Evolutionary conservation across 37 sponge, comb jelly and placozoan genomes (phyloP).

Genomic region (Haliclona indistincta): DNA sequence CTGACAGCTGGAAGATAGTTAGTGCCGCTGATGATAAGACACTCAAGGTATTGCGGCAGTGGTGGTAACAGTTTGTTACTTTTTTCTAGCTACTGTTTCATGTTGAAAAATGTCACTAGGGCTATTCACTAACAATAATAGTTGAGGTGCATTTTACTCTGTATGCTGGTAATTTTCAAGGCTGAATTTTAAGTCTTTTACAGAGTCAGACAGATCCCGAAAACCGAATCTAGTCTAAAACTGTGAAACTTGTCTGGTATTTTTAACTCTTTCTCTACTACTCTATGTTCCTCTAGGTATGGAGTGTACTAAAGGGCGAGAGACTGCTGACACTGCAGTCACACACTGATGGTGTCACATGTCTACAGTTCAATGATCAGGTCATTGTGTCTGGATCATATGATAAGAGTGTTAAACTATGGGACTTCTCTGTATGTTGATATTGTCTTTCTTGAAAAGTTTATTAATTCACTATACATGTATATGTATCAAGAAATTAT

Average conservation of each 20-base stretch:
- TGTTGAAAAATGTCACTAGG: too few relatives aligned
- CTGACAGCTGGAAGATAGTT: slow-evolving; percentile 95
- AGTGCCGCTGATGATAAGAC: slow-evolving; percentile 99
- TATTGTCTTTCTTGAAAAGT: too few relatives aligned
- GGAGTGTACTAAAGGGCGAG: slow-evolving; percentile 87
- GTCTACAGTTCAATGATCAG: slow-evolving; percentile 96
- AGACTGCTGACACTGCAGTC: slow-evolving; percentile 89
- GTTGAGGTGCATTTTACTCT: too few relatives aligned
- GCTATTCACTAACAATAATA: too few relatives aligned
- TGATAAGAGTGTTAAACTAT: slow-evolving; percentile 95
- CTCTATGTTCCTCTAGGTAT: slow-evolving; percentile 64
- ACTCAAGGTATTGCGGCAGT: slow-evolving; percentile 73
- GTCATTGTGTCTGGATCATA: slow-evolving; percentile 98
- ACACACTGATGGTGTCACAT: slow-evolving; percentile 99
- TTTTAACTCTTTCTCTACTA: not conserved
- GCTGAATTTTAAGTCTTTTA: too few relatives aligned
- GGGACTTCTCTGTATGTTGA: slow-evolving; percentile 95
- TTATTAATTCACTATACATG: too few relatives aligned
- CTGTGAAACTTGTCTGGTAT: not conserved
- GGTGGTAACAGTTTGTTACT: too few relatives aligned
- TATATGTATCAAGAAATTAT: too few relatives aligned
- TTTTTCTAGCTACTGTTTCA: too few relatives aligned
- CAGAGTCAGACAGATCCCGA: too few relatives aligned
- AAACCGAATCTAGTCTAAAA: not conserved
- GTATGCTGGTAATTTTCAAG: too few relatives aligned